Percentiles rank a stretch among this genome's conserved stretches.
Conservation (phyloP, 2,797 vertebrate genomes). For the Sparus aurata region DNA sequence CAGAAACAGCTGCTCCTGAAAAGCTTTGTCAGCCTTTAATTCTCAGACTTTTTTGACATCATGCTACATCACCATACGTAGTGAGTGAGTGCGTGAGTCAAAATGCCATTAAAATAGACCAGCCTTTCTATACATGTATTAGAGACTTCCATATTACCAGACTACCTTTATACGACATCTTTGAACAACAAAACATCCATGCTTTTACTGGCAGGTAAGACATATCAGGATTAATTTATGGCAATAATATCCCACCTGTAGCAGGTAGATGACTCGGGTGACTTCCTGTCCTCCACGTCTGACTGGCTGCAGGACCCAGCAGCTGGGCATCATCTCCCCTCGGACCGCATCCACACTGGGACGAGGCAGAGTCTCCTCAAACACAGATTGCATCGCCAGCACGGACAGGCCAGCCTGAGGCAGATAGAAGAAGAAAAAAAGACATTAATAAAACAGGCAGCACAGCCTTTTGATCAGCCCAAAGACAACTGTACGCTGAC, state of each 20-base stretch:
- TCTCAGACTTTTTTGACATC: no score
- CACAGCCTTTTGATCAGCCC: conserved; percentile 51
- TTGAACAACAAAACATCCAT: background rate
- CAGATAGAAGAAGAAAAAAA: background rate
- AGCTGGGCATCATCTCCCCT: conserved; percentile 96
- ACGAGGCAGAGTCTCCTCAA: conserved; percentile 92
- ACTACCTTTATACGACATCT: background rate
- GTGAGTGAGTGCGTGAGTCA: no score
- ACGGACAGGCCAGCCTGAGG: conserved; percentile 88
- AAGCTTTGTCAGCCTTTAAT: no score
- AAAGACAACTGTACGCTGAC: conserved; percentile 31
- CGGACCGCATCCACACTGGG: conserved; percentile 90
- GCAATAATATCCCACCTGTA: conserved; percentile 87
- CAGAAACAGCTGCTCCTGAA: no score
- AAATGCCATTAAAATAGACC: background rate
- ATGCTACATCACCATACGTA: no score
- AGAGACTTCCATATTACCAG: background rate
- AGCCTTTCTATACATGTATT: background rate
- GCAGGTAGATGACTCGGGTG: conserved; percentile 91
- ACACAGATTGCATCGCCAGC: conserved; percentile 94
- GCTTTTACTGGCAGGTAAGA: background rate
- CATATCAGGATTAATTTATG: background rate
- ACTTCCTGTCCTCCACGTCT: conserved; percentile 85
- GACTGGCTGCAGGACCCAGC: conserved; percentile 93
- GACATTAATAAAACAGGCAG: conserved; percentile 57